Conservation (phyloP, 2,797 vertebrate genomes). For the Peromyscus nudipes region DNA sequence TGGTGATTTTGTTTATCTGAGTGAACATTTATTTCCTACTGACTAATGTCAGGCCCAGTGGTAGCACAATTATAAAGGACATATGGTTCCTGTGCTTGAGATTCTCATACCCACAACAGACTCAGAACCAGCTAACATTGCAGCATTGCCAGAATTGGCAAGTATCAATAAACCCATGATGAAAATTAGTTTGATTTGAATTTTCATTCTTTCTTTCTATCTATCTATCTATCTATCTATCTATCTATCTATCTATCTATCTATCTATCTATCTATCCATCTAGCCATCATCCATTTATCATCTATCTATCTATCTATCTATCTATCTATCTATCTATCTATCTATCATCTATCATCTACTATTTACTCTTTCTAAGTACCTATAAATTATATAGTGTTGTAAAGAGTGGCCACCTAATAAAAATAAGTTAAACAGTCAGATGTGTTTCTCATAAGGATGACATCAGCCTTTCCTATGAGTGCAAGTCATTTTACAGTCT, state of each 20-base stretch:
- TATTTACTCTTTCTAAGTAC: neutral
- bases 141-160: neutral
- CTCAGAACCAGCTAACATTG: neutral
- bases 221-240: neutral
- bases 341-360: neutral
- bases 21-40: neutral
- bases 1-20: neutral
- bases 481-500: neutral
- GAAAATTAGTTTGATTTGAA: slow-evolving; percentile 49
- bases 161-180: slow-evolving; percentile 39
- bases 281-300: neutral
- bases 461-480: neutral
- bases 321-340: neutral
- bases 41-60: neutral
- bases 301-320: neutral
- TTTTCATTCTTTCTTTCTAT: neutral
- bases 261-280: neutral
- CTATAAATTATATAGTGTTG: neutral
- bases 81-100: neutral
- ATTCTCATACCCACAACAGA: neutral
- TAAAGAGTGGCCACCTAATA: slow-evolving; percentile 13
- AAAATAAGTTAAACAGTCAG: neutral
- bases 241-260: neutral
- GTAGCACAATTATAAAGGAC: neutral
- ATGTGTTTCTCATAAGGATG: slow-evolving; percentile 5